phyloP scores from a whole-genome alignment of 1,140 invertebrate species.

The Drosophila repletoides region DNA sequence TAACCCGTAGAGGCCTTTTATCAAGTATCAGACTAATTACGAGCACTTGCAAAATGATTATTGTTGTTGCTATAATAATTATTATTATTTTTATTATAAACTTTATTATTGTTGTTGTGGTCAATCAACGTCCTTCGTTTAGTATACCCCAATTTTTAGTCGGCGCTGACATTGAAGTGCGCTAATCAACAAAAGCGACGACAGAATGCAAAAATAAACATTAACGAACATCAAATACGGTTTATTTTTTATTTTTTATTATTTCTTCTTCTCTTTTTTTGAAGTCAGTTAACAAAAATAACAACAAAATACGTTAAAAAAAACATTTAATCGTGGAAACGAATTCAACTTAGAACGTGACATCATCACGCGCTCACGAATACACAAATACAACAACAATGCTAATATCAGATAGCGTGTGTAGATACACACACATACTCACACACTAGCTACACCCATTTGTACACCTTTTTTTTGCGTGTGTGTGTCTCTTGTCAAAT shows the following conservation, averaged over 20 bases:
- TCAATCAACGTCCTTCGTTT: slow-evolving; percentile 46
- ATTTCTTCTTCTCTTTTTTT: too few relatives aligned
- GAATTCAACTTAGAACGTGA: slow-evolving; percentile 79
- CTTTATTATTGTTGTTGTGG: slow-evolving; percentile 20
- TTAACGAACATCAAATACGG: slow-evolving; percentile 69
- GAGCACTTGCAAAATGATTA: slow-evolving; percentile 3
- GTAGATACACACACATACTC: slow-evolving; percentile 5
- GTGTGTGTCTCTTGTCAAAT: slow-evolving; percentile 35
- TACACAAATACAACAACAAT: slow-evolving; percentile 2
- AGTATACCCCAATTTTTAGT: slow-evolving; percentile 16
- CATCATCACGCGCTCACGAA: slow-evolving; percentile 74
- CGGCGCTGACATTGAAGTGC: slow-evolving; percentile 47
- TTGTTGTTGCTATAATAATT: background rate
- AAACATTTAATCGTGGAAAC: slow-evolving; percentile 73
- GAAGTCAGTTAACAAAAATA: slow-evolving; percentile 34
- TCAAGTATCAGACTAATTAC: slow-evolving; percentile 14
- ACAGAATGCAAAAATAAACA: slow-evolving; percentile 77
- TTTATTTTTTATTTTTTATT: too few relatives aligned
- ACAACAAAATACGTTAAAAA: slow-evolving; percentile 57
- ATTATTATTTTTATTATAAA: background rate
- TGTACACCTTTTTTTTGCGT: background rate
- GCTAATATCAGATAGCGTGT: slow-evolving; percentile 48
- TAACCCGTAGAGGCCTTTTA: slow-evolving; percentile 26
- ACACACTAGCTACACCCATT: slow-evolving; percentile 2
- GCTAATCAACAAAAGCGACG: slow-evolving; percentile 65